phyloP scores from a whole-genome alignment of 2,888 invertebrate genomes.

The Lycocerus yunnanus region DNA sequence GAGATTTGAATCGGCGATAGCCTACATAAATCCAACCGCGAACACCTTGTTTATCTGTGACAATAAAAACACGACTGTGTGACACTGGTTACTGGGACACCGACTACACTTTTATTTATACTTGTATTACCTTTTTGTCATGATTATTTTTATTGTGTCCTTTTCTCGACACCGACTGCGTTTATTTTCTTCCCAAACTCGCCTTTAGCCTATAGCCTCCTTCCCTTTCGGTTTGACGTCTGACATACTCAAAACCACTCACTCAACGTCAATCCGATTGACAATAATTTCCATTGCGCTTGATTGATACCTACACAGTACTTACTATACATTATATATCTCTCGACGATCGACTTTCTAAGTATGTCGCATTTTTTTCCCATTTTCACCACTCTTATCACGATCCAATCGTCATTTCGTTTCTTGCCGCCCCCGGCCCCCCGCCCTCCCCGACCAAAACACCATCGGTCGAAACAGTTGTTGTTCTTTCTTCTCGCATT shows the following conservation, averaged over 20 bases:
- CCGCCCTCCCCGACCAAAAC: no score
- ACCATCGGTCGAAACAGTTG: no score
- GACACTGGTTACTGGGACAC: slow-evolving; percentile 45
- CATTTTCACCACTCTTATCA: no score
- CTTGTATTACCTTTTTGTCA: slow-evolving; percentile 22
- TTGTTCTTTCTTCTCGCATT: background rate
- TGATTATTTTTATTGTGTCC: slow-evolving; percentile 35
- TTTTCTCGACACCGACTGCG: slow-evolving; percentile 19
- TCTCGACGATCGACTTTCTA: background rate
- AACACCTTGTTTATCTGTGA: slow-evolving; percentile 54
- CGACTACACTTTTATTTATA: slow-evolving; percentile 33
- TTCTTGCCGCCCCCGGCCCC: no score
- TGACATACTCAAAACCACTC: background rate
- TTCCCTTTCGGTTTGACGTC: background rate
- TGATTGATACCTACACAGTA: background rate
- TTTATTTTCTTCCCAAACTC: background rate
- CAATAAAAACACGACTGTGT: slow-evolving; percentile 45
- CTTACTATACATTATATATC: no score
- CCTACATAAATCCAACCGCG: slow-evolving; percentile 53
- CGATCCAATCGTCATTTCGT: no score
- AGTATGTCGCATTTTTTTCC: background rate
- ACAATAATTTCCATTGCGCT: background rate
- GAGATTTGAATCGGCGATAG: slow-evolving; percentile 55
- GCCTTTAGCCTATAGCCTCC: background rate
- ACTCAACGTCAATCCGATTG: background rate